A percentile compares a stretch with the other conserved stretches of the same genome.
phyloP scores from a whole-genome alignment of 2,888 invertebrate genomes.

The Trilocha varians region DNA sequence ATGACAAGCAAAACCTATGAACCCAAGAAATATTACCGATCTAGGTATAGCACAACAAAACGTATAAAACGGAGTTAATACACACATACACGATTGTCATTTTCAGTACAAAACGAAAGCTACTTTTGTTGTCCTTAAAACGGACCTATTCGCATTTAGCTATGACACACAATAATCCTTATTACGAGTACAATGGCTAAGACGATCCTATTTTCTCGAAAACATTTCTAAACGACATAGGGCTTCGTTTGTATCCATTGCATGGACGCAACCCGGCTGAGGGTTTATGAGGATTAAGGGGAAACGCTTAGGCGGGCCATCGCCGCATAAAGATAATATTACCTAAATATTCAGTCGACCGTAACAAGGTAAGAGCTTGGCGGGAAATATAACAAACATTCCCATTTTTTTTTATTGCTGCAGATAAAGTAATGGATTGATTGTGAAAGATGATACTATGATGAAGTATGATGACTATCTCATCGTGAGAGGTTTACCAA shows the following conservation, averaged over 20 bases:
- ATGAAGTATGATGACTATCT: no score
- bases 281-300: conserved; percentile 30
- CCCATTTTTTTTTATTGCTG: neutral
- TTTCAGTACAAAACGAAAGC: neutral
- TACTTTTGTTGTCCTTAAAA: neutral
- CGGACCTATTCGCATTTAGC: no score
- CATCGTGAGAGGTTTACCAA: no score
- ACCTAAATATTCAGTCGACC: conserved; percentile 12
- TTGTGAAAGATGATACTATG: no score
- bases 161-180: neutral
- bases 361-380: neutral
- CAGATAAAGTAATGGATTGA: no score
- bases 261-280: conserved; percentile 22
- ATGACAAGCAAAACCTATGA: no score
- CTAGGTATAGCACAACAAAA: no score
- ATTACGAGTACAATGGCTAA: neutral
- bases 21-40: no score
- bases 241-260: conserved; percentile 34
- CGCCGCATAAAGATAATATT: conserved; percentile 21
- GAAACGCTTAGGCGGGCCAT: conserved; percentile 14
- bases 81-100: no score
- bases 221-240: neutral
- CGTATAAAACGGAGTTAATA: no score
- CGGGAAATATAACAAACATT: neutral
- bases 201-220: neutral